These are phyloP conservation scores for Plecotus auritus DNA, from an alignment of 2,113 vertebrate genomes.

Conservation along the genomic window DNA sequence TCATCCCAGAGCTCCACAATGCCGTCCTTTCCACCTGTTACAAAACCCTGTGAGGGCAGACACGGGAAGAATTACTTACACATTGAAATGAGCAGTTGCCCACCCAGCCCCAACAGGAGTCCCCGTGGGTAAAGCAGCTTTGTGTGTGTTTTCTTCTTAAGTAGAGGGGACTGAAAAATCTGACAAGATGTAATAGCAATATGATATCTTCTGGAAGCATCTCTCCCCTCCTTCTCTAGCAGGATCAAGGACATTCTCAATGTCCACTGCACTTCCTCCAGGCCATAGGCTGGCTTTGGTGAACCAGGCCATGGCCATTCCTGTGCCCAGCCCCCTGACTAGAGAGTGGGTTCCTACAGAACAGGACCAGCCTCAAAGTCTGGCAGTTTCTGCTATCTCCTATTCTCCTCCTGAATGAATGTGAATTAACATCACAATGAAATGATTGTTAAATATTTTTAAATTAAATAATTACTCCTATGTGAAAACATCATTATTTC, in stretches of 20 bases:
- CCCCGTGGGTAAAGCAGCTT: neutral
- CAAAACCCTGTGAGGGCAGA: conserved; percentile 89
- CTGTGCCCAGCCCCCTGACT: neutral
- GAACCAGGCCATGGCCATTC: neutral
- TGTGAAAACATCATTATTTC: conserved; percentile 18
- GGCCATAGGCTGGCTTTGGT: neutral
- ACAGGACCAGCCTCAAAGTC: neutral
- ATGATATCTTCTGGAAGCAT: neutral
- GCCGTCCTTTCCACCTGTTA: conserved; percentile 97
- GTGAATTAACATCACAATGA: neutral
- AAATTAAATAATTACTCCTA: neutral
- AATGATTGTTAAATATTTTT: neutral
- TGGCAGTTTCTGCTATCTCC: neutral
- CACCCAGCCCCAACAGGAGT: neutral
- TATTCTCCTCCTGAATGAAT: neutral
- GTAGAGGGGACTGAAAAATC: neutral
- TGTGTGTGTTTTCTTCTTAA: neutral
- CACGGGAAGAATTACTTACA: neutral
- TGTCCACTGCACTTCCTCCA: neutral
- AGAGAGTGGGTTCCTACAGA: neutral
- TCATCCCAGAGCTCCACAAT: conserved; percentile 98
- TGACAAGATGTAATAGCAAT: neutral
- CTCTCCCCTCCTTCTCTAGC: neutral
- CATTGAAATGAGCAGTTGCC: neutral
- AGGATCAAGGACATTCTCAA: neutral